Base-by-base conservation (phyloP, 37 sponge, comb jelly and placozoan species). In the Cliona cf. orientalis region DNA sequence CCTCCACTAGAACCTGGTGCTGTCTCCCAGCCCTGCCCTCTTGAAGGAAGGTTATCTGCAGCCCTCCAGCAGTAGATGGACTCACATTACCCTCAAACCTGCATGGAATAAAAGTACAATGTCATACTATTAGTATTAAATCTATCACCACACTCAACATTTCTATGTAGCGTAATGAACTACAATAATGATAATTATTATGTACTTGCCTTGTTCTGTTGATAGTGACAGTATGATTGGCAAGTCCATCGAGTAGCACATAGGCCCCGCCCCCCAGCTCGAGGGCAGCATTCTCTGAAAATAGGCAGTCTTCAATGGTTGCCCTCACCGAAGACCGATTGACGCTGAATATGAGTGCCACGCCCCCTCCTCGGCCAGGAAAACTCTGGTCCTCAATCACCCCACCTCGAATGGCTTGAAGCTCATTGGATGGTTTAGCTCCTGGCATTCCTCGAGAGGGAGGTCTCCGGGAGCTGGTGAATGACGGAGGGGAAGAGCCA, bases 251-350 rank as follows among this genome's bases (percentile, higher is more conserved):
- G 0, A 73, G 53, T 0, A 63, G 36, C 23, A 46, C 53, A 43
- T 86, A 91, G 29, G 82, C 42, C 5, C 91, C 91, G 14, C 74
- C 91, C 58, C 93, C 93, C 49, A 69, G 74, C 29, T 70, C 60
- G 0, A 38, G 25, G 2, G 86, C 93, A 49, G 22, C 0, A 32
- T 92, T 92, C 37, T 71, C 75, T 2, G 9, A 19, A 42, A 92
- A 92, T 37, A 41, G 21, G 29, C 77, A 76, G 0, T 35, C 78
- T 11, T 22, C 25, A 6, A 77, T 32, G 7, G 46, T 37, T 25
- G 70, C 78, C 28, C 38, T 28, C 11, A 44, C 76, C 21, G 71
- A n/a, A 12, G 21, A 31, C 0, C 28, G 37, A 6, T 42, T 23
- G n/a, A n/a, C n/a, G 69, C 71, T 77, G 38, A 85, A 28, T 6